These are phyloP conservation scores for Megathymus violae DNA, from an alignment of 1,140 invertebrate species.

Conservation along the genomic window DNA sequence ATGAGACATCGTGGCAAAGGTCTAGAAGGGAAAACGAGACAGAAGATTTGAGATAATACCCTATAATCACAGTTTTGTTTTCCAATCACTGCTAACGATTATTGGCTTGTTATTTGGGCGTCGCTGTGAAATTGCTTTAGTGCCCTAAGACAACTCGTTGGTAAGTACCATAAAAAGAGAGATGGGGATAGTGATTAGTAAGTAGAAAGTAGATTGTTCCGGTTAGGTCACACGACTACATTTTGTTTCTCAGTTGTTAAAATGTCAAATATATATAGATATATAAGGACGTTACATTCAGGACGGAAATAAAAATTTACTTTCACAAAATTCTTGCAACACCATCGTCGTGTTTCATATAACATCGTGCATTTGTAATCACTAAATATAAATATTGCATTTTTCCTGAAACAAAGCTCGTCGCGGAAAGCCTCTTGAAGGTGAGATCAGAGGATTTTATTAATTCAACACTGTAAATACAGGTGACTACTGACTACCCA, in stretches of 20 bases:
- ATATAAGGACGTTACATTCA: no score
- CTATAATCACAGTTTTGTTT: constrained; percentile 85
- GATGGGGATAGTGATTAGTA: constrained; percentile 59
- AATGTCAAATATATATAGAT: no score
- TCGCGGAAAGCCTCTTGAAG: constrained; percentile 16
- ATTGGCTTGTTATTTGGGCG: constrained; percentile 83
- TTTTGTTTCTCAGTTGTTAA: no score
- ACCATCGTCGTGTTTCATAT: not conserved
- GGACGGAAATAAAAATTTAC: not conserved
- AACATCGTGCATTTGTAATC: constrained; percentile 17
- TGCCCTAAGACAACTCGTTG: constrained; percentile 76
- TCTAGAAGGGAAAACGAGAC: constrained; percentile 49
- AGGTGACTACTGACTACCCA: constrained; percentile 43
- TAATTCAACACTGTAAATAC: constrained; percentile 47
- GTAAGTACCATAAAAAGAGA: constrained; percentile 73
- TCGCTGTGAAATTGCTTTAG: constrained; percentile 81
- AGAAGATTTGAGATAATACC: constrained; percentile 66
- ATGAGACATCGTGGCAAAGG: constrained; percentile 51
- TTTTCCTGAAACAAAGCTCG: constrained; percentile 30
- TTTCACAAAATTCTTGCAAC: not conserved
- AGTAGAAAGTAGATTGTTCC: constrained; percentile 22
- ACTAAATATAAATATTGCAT: constrained; percentile 24
- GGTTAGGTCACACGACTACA: no score
- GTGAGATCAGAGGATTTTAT: constrained; percentile 23
- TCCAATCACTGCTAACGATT: constrained; percentile 84